Base-by-base conservation (phyloP, 2,797 vertebrate genomes). In the Calcarius lapponicus region DNA sequence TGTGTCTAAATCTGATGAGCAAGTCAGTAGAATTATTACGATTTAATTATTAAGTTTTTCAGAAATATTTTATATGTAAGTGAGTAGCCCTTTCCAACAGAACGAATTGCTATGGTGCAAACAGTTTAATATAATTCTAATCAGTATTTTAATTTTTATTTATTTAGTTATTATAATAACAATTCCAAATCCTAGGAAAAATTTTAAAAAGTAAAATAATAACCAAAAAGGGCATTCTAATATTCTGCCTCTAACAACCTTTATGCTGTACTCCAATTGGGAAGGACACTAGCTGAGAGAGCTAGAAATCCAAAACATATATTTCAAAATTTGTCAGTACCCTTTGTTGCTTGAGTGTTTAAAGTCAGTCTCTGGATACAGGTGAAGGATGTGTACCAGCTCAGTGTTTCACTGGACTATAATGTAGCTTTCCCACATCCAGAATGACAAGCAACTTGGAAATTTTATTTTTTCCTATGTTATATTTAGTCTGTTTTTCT, bases 201-300 rank as follows among this genome's bases (percentile, higher is more conserved):
- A 28, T 28, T 38, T 4, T 1, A 10, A 56, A 54, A 58, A 2
- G 9, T 45, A 31, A 53, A 73, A 28, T 17, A 42, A 21, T 38
- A 25, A 29, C 3, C 24, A 50, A 28, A 69, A 80, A 31, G 4
- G 0, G 0, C 2, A 36, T 51, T 69, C 31, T n/a, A 40, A 32
- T 69, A 5, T 10, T 74, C 85, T 75, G 8, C 3, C 10, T 64
- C 17, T 42, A 56, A n/a, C 15, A 64, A 3, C 12, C 7, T 80
- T 62, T 60, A 40, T 70, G 13, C 6, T 24, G 42, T 7, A 5
- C 9, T 81, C n/a, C 28, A 76, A 0, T 0, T 51, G 12, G 48
- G 3, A 2, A 43, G 10, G 3, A 3, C 10, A 13, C 2, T 43
- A 81, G 8, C 26, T 67, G 24, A 43, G 13, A 82, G 57, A 61